These are phyloP conservation scores for Listronotus bonariensis DNA, from an alignment of 1,140 invertebrate species.

Conservation along the genomic window DNA sequence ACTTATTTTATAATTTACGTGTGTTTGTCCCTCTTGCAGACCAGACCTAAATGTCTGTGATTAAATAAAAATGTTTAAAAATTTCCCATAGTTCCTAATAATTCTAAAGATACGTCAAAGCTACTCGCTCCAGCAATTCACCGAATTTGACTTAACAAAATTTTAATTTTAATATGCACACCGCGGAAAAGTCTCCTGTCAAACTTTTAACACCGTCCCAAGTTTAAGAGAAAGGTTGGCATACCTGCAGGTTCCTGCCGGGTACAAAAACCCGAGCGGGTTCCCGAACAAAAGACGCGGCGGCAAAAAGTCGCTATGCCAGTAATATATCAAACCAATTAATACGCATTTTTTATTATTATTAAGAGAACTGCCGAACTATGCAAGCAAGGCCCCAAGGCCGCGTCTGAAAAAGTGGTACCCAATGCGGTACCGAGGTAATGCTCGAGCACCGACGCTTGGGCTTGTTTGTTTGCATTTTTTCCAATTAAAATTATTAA, in stretches of 20 bases:
- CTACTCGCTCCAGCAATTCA: too few species aligned
- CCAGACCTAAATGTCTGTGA: too few species aligned
- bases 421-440: constrained; percentile 24
- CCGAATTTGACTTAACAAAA: too few species aligned
- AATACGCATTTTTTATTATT: constrained; percentile 37
- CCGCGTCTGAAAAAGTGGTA: constrained; percentile 20
- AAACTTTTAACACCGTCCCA: constrained; percentile 25
- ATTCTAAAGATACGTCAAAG: too few species aligned
- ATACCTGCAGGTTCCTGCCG: constrained; percentile 8
- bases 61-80: too few species aligned
- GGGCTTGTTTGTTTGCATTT: constrained; percentile 25
- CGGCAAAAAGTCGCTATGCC: constrained; percentile 25
- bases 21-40: too few species aligned
- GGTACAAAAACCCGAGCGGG: neutral
- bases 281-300: constrained; percentile 10
- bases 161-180: constrained; percentile 13
- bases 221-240: neutral
- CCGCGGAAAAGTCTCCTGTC: constrained; percentile 18
- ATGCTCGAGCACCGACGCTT: constrained; percentile 23
- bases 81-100: too few species aligned
- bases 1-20: too few species aligned
- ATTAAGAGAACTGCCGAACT: constrained; percentile 35
- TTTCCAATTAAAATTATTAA: constrained; percentile 16
- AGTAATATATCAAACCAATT: constrained; percentile 37
- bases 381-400: constrained; percentile 16